Evolutionary conservation across 2,888 invertebrate genomes (phyloP).

Genomic region (Taphrorychus bicolor): DNA sequence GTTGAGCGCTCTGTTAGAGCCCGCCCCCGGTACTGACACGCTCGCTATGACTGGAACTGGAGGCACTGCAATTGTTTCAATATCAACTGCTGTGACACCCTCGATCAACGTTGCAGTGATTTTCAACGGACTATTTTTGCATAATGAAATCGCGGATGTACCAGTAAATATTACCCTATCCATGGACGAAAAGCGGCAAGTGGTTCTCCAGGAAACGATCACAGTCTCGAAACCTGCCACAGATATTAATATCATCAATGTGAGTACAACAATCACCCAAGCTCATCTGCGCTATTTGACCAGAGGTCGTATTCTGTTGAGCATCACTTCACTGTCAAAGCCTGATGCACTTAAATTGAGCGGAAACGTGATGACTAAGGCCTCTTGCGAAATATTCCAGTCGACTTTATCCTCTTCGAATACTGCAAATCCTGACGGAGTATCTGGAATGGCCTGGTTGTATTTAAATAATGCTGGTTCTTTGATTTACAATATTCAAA

Average conservation of each 20-base stretch:
- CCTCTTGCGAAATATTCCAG: slow-evolving; percentile 83
- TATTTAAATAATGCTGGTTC: slow-evolving; percentile 81
- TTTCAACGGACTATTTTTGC: slow-evolving; percentile 81
- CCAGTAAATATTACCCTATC: slow-evolving; percentile 74
- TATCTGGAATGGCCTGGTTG: slow-evolving; percentile 77
- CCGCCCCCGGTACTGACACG: slow-evolving; percentile 66
- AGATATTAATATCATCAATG: slow-evolving; percentile 79
- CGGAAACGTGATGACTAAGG: slow-evolving; percentile 75
- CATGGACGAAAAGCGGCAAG: slow-evolving; percentile 72
- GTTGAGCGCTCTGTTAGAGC: slow-evolving; percentile 79
- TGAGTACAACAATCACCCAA: slow-evolving; percentile 78
- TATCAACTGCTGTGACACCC: slow-evolving; percentile 79
- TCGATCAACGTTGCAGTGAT: slow-evolving; percentile 81
- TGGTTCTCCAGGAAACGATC: slow-evolving; percentile 76
- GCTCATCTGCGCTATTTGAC: slow-evolving; percentile 79
- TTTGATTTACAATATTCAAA: slow-evolving; percentile 77
- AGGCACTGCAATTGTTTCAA: slow-evolving; percentile 86
- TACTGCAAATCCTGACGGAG: slow-evolving; percentile 54
- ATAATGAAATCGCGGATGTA: slow-evolving; percentile 69
- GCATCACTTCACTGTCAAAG: slow-evolving; percentile 73
- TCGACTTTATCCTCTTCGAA: slow-evolving; percentile 65
- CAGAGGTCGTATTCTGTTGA: slow-evolving; percentile 76
- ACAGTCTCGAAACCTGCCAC: slow-evolving; percentile 75
- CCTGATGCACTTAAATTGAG: slow-evolving; percentile 70
- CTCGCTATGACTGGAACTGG: slow-evolving; percentile 70